A percentile compares a stretch with the other conserved stretches of the same genome.
phyloP scores from a whole-genome alignment of 1,140 invertebrate species.

The Cyclargus thomasi region DNA sequence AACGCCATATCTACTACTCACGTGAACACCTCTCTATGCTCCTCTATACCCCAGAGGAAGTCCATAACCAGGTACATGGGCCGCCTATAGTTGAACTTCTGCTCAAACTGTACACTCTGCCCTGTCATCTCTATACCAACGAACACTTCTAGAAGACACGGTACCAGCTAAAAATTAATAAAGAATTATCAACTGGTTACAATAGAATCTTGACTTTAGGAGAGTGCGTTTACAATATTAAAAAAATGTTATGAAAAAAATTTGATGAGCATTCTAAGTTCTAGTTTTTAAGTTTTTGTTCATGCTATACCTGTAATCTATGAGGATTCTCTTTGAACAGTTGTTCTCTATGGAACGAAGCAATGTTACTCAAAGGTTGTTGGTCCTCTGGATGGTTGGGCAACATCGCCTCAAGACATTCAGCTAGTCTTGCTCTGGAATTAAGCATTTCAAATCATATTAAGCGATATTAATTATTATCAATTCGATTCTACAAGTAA shows the following conservation, averaged over 20 bases:
- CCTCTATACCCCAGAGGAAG: slow-evolving; percentile 90
- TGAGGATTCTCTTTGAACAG: slow-evolving; percentile 87
- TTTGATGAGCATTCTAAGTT: too few relatives aligned
- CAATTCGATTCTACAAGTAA: too few relatives aligned
- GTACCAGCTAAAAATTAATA: slow-evolving; percentile 45
- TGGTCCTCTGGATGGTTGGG: slow-evolving; percentile 79
- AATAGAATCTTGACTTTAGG: too few relatives aligned
- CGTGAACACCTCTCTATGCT: slow-evolving; percentile 86
- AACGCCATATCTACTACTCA: slow-evolving; percentile 58
- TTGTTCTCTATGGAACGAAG: slow-evolving; percentile 81
- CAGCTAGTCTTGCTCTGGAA: slow-evolving; percentile 87
- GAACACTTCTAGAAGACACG: slow-evolving; percentile 89
- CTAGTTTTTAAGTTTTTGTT: too few relatives aligned
- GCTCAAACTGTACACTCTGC: slow-evolving; percentile 95
- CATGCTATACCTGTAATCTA: slow-evolving; percentile 75
- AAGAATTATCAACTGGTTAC: too few relatives aligned
- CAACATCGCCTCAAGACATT: slow-evolving; percentile 89
- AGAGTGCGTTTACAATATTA: too few relatives aligned
- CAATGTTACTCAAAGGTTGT: slow-evolving; percentile 76
- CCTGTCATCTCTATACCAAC: slow-evolving; percentile 98
- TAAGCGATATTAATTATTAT: slow-evolving; percentile 23
- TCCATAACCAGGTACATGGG: slow-evolving; percentile 97
- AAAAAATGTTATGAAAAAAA: too few relatives aligned
- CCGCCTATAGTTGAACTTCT: slow-evolving; percentile 96
- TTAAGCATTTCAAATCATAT: background rate